A percentile compares a stretch with the other conserved stretches of the same genome.
Evolutionary conservation across 2,888 invertebrate genomes (phyloP).

Genomic region (Nephrotoma appendiculata): DNA sequence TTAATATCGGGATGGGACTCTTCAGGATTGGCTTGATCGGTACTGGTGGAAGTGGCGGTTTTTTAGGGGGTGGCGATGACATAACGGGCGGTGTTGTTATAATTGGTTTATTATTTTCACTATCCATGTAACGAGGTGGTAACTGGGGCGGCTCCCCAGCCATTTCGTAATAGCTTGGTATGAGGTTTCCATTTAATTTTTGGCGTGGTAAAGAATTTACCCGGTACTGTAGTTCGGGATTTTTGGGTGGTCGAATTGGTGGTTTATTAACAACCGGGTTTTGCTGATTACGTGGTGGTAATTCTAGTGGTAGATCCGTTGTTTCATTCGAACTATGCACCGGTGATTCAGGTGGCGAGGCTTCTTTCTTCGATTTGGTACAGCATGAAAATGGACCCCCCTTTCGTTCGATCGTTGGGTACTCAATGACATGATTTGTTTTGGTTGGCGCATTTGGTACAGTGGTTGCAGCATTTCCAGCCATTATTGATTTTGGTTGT

Average conservation of each 20-base stretch:
- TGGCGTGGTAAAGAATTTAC: conserved; percentile 19
- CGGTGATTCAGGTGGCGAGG: conserved; percentile 31
- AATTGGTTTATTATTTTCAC: conserved; percentile 3
- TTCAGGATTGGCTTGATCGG: conserved; percentile 31
- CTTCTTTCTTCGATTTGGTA: conserved; percentile 41
- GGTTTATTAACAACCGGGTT: conserved; percentile 40
- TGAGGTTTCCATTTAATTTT: not conserved
- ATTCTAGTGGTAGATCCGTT: conserved; percentile 31
- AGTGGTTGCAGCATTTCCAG: not conserved
- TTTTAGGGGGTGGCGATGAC: conserved; percentile 47
- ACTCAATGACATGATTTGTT: conserved; percentile 44
- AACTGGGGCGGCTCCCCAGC: conserved; percentile 19
- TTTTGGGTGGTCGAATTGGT: conserved; percentile 55
- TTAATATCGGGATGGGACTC: conserved; percentile 43
- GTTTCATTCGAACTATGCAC: conserved; percentile 36
- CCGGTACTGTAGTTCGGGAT: conserved; percentile 29
- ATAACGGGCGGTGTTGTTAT: conserved; percentile 9
- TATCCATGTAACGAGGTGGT: conserved; percentile 14
- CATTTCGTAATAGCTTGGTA: not conserved
- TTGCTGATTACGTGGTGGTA: conserved; percentile 46
- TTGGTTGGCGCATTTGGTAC: not conserved
- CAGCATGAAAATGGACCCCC: conserved; percentile 54
- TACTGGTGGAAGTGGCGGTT: conserved; percentile 57
- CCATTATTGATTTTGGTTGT: not conserved
- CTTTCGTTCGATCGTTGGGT: conserved; percentile 56